phyloP scores from a whole-genome alignment of 1,140 invertebrate genomes.

The Andrena cerasifolii region DNA sequence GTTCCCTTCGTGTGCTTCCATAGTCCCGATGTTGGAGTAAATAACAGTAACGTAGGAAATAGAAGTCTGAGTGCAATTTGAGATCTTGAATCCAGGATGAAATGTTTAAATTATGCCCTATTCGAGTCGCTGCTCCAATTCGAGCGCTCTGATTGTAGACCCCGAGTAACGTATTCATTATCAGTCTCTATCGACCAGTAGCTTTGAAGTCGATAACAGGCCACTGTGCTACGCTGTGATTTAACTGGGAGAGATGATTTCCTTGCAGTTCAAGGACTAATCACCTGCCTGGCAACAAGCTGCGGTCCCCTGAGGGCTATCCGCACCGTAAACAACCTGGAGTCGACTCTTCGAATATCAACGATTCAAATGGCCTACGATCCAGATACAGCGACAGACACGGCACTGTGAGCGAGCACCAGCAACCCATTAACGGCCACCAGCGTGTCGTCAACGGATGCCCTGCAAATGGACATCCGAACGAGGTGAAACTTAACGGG shows the following conservation, averaged over 20 bases:
- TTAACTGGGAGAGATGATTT: neutral
- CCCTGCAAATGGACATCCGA: constrained; percentile 24
- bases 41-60: neutral
- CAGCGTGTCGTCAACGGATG: neutral
- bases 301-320: constrained; percentile 58
- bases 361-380: constrained; percentile 76
- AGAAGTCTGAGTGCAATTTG: no score
- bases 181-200: neutral
- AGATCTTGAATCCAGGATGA: no score
- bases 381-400: constrained; percentile 31
- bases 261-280: constrained; percentile 79
- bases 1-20: neutral
- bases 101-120: no score
- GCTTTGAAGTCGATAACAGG: neutral
- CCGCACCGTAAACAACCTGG: constrained; percentile 41
- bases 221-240: no score
- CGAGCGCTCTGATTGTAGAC: neutral
- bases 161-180: neutral
- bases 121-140: neutral
- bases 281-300: constrained; percentile 69
- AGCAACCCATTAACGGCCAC: neutral
- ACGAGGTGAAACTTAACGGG: constrained; percentile 9
- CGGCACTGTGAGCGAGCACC: constrained; percentile 45
- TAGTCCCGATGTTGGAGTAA: neutral
- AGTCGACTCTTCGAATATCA: constrained; percentile 71